phyloP scores from a whole-genome alignment of 1,140 invertebrate genomes.

The Rhagoletis pomonella region DNA sequence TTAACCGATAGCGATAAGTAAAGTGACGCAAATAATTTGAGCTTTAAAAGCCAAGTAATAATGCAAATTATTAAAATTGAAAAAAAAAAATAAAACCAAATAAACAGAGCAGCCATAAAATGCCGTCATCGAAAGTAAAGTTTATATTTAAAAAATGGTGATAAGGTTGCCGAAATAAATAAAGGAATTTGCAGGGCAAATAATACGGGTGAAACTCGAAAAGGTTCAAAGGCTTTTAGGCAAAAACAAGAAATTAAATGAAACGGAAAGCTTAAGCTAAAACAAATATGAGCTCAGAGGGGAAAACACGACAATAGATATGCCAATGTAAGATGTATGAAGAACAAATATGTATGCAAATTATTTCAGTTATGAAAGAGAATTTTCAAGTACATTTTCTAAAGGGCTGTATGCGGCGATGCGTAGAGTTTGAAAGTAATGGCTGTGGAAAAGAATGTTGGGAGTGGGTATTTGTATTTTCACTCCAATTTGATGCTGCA shows the following conservation, averaged over 20 bases:
- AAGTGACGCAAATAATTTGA: background rate
- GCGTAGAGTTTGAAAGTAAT: too few species aligned
- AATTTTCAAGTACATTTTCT: too few species aligned
- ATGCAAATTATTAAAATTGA: constrained; percentile 18
- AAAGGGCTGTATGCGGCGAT: too few species aligned
- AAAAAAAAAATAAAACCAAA: background rate
- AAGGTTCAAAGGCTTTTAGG: background rate
- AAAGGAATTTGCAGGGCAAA: background rate
- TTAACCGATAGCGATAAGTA: background rate
- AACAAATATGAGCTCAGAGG: background rate
- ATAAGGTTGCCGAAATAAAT: background rate
- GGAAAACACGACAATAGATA: background rate
- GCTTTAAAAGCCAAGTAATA: constrained; percentile 1
- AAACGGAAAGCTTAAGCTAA: background rate
- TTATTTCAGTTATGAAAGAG: background rate
- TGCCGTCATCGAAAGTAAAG: background rate
- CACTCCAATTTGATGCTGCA: too few species aligned
- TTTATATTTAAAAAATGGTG: background rate
- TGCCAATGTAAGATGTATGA: background rate
- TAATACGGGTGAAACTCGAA: background rate
- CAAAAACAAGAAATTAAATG: background rate
- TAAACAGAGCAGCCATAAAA: background rate
- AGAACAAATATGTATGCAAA: background rate
- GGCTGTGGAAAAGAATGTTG: too few species aligned
- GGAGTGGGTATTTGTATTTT: too few species aligned